phyloP scores from a whole-genome alignment of 2,888 invertebrate species.

The Agapostemon virescens region DNA sequence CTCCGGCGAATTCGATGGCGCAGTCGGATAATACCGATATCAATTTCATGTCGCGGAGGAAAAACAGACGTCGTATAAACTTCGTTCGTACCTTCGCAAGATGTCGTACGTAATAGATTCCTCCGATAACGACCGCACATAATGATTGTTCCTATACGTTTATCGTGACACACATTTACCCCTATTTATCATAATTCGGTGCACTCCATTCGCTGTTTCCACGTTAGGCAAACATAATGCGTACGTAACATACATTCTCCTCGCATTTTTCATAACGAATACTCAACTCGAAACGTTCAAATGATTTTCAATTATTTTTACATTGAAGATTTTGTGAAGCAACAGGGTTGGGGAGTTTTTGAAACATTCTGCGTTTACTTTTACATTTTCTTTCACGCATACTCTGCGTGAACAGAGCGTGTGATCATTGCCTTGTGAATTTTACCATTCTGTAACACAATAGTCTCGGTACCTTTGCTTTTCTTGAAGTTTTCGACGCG shows the following conservation, averaged over 20 bases:
- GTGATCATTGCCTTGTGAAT: background rate
- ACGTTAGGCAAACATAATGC: background rate
- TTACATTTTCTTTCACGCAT: background rate
- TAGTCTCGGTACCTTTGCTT: background rate
- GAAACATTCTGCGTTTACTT: too few relatives aligned
- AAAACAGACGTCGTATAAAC: conserved; percentile 49
- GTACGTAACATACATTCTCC: background rate
- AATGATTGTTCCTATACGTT: background rate
- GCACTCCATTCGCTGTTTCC: background rate
- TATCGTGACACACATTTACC: background rate
- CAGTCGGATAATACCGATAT: conserved; percentile 67
- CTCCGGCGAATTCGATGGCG: conserved; percentile 59
- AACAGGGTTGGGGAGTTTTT: background rate
- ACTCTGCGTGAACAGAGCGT: background rate
- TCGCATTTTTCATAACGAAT: background rate
- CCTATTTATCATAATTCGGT: background rate
- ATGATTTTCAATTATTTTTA: too few relatives aligned
- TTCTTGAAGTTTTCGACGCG: background rate
- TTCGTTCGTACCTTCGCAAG: background rate
- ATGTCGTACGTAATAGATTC: background rate
- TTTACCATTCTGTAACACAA: background rate
- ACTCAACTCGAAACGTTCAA: background rate
- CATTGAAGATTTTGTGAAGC: background rate
- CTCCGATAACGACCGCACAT: background rate
- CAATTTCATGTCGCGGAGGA: conserved; percentile 63